Conservation (phyloP, 2,797 vertebrate species). For the Cirrhinus molitorella region DNA sequence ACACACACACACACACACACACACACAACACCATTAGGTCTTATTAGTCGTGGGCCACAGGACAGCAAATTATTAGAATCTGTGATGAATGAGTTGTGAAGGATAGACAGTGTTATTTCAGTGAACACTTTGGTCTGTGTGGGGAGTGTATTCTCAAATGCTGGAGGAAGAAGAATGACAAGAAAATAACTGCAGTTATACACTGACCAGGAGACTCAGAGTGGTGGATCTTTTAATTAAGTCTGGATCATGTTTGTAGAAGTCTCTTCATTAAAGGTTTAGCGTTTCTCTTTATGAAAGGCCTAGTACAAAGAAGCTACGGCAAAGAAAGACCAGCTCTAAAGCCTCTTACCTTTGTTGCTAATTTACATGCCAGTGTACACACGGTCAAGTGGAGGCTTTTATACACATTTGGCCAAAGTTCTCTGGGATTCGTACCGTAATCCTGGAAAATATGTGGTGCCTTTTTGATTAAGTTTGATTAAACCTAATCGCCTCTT, state of each 20-base stretch:
- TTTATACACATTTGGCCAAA: slow-evolving; percentile 42
- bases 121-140: slow-evolving; percentile 11
- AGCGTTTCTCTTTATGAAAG: slow-evolving; percentile 17
- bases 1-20: slow-evolving; percentile 17
- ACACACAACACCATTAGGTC: slow-evolving; percentile 40
- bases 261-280: slow-evolving; percentile 37
- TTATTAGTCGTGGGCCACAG: slow-evolving; percentile 53
- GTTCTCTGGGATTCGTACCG: slow-evolving; percentile 30
- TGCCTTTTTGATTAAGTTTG: slow-evolving; percentile 12
- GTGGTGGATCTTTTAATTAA: slow-evolving; percentile 53
- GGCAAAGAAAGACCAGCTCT: slow-evolving; percentile 7
- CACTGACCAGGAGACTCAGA: slow-evolving; percentile 15
- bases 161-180: background rate
- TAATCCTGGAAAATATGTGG: slow-evolving; percentile 45
- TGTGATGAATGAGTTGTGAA: slow-evolving; percentile 37
- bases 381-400: slow-evolving; percentile 30
- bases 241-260: slow-evolving; percentile 39
- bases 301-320: slow-evolving; percentile 19
- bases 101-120: slow-evolving; percentile 17
- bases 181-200: background rate
- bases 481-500: background rate
- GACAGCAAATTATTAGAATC: slow-evolving; percentile 57
- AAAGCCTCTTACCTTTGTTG: slow-evolving; percentile 46
- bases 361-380: slow-evolving; percentile 27
- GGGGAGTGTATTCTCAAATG: slow-evolving; percentile 9